phyloP scores from a whole-genome alignment of 2,113 vertebrate genomes.

The Madoqua kirkii region DNA sequence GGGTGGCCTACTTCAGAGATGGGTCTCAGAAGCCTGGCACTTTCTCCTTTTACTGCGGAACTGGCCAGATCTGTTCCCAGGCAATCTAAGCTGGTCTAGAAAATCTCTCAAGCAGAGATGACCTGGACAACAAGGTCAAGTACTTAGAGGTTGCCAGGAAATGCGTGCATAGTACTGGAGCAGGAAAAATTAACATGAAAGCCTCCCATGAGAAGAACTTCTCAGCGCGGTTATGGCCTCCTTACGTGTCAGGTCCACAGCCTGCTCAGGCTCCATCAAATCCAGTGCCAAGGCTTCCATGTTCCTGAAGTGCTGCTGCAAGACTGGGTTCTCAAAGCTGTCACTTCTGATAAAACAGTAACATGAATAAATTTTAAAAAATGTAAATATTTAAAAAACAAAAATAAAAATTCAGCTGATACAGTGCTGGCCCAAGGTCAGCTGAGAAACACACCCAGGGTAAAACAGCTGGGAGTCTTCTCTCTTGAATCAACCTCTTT shows the following conservation, averaged over 20 bases:
- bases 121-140: neutral
- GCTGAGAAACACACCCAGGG: neutral
- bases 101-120: neutral
- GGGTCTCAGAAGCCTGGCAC: neutral
- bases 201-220: neutral
- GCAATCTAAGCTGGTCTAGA: neutral
- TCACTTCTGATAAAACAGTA: conserved; percentile 82
- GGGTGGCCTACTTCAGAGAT: neutral
- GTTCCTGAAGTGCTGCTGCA: conserved; percentile 95
- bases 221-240: neutral
- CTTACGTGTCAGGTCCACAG: conserved; percentile 93
- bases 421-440: neutral
- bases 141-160: neutral
- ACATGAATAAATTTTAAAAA: neutral
- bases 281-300: conserved; percentile 95
- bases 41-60: neutral
- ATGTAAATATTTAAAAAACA: neutral
- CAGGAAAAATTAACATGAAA: neutral
- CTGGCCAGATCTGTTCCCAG: neutral
- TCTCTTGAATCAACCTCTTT: neutral
- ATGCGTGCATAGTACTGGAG: neutral
- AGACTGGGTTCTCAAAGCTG: conserved; percentile 94
- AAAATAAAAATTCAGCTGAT: neutral
- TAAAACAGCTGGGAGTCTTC: neutral
- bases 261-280: conserved; percentile 87